phyloP scores from a whole-genome alignment of 2,113 vertebrate genomes.

The Cyphomyrus plagiostoma region DNA sequence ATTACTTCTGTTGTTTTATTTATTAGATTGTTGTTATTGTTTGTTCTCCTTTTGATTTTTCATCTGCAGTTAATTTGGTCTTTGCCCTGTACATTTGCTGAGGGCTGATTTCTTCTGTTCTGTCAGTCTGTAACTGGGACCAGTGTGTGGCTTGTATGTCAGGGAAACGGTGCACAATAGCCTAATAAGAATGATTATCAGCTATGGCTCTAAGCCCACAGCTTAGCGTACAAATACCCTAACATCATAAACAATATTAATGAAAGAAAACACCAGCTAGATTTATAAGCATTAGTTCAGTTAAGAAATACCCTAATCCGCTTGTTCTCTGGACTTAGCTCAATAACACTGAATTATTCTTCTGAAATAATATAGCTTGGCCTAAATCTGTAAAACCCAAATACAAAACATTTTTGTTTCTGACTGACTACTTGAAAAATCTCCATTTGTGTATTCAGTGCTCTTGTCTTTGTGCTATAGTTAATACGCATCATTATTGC shows the following conservation, averaged over 20 bases:
- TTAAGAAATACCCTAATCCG: background rate
- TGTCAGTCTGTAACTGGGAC: background rate
- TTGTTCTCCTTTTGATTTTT: background rate
- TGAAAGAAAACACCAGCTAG: background rate
- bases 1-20: background rate
- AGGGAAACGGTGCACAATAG: background rate
- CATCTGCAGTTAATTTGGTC: background rate
- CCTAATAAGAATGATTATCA: background rate
- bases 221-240: background rate
- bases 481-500: background rate
- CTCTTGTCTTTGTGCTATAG: background rate
- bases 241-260: background rate
- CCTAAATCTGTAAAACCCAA: background rate
- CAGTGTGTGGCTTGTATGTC: background rate
- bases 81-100: background rate
- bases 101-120: background rate
- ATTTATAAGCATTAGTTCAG: background rate
- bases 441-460: background rate
- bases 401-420: conserved; percentile 3
- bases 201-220: background rate
- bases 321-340: background rate
- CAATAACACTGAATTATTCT: background rate
- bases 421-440: background rate
- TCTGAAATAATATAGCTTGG: background rate
- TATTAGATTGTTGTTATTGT: background rate